Evolutionary conservation across 2,113 vertebrate species (phyloP).

Genomic region (Cynopterus brachyotis): DNA sequence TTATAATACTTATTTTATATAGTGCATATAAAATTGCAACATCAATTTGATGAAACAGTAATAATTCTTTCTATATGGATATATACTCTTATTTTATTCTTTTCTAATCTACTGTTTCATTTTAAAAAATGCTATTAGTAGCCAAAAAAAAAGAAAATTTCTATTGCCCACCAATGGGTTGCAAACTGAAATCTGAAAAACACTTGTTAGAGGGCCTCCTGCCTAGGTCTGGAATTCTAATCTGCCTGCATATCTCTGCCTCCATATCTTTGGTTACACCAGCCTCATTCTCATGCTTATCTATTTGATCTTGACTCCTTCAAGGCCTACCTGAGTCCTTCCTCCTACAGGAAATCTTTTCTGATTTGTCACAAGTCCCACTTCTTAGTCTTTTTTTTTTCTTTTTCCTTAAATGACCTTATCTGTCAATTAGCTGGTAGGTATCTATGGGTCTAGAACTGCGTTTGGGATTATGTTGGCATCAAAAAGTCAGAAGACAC

Average conservation of each 20-base stretch:
- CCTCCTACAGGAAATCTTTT: background rate
- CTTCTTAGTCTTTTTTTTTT: background rate
- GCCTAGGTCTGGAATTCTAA: background rate
- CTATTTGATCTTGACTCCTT: background rate
- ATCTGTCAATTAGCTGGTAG: background rate
- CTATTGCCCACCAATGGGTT: background rate
- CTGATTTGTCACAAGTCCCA: background rate
- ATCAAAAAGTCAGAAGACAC: background rate
- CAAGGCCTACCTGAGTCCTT: background rate
- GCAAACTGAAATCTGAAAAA: background rate
- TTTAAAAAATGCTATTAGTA: background rate
- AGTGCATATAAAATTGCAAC: background rate
- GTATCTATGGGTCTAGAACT: background rate
- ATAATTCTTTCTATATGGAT: background rate
- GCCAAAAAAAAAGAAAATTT: background rate
- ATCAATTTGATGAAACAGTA: background rate
- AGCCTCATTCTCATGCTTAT: background rate
- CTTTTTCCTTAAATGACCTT: background rate
- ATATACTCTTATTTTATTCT: background rate
- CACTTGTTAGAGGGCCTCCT: background rate
- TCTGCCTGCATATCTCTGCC: background rate
- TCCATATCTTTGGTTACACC: accelerated
- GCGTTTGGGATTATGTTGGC: background rate
- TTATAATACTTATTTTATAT: background rate
- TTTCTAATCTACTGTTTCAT: background rate